Conservation (phyloP, 1,140 invertebrate species). For the Drosophila ficusphila region DNA sequence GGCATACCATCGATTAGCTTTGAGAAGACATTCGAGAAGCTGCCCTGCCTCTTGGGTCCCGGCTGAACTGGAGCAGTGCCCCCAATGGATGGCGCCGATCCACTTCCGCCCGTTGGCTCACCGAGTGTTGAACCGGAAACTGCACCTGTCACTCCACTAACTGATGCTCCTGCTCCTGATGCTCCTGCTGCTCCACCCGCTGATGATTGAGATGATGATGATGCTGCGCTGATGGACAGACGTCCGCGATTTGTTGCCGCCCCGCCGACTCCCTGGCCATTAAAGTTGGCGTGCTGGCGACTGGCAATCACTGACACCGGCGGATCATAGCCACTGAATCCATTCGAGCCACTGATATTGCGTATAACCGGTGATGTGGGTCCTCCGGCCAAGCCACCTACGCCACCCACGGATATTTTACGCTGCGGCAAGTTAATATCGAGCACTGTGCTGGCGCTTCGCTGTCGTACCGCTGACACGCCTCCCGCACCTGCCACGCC, state of each 20-base stretch:
- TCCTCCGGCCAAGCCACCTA: conserved; percentile 13
- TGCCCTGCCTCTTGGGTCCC: conserved; percentile 76
- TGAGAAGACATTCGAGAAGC: conserved; percentile 83
- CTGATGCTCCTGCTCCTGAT: not conserved
- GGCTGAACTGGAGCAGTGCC: conserved; percentile 29
- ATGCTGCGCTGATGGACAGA: conserved; percentile 22
- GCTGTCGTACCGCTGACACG: conserved; percentile 50
- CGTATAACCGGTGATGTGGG: conserved; percentile 24
- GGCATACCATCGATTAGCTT: conserved; percentile 84
- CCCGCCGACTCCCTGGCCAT: conserved; percentile 24
- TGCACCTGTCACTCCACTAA: conserved; percentile 18
- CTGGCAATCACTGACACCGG: conserved; percentile 13
- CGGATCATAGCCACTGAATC: conserved; percentile 33
- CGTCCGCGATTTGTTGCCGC: conserved; percentile 15
- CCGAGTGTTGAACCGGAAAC: conserved; percentile 19
- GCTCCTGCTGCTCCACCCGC: not conserved
- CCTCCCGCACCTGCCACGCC: conserved; percentile 37
- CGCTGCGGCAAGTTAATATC: conserved; percentile 58
- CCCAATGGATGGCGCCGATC: conserved; percentile 67
- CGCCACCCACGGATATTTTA: conserved; percentile 48
- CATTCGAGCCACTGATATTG: conserved; percentile 20
- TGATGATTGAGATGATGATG: not conserved
- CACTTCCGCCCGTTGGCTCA: conserved; percentile 25
- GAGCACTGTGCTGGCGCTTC: conserved; percentile 70
- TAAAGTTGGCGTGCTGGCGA: conserved; percentile 26